Conservation (phyloP, 2,797 vertebrate species). For the Adelosebastes latens region DNA sequence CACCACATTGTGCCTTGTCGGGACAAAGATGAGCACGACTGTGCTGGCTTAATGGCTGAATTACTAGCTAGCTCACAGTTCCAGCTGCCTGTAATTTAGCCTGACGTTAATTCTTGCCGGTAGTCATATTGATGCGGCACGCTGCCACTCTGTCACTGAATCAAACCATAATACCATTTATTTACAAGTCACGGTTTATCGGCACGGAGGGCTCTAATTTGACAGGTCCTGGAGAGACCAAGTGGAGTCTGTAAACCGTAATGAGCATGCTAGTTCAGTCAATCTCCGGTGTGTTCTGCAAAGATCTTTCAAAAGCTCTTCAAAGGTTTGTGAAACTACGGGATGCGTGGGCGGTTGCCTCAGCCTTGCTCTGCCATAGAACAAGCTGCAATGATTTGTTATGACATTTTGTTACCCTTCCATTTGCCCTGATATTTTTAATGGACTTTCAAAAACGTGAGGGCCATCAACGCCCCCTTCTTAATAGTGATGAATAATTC, state of each 20-base stretch:
- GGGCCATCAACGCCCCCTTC: not conserved
- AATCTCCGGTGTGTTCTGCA: constrained; percentile 25
- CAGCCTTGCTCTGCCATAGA: not conserved
- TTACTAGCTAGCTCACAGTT: constrained; percentile 46
- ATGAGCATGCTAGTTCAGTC: constrained; percentile 46
- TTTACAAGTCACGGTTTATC: constrained; percentile 66
- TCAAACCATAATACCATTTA: constrained; percentile 62
- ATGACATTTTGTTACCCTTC: not conserved
- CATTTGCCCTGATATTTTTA: not conserved
- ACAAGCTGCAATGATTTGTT: not conserved
- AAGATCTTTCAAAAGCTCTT: constrained; percentile 39
- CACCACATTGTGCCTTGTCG: not conserved
- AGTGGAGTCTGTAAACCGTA: constrained; percentile 32
- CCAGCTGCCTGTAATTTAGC: constrained; percentile 54
- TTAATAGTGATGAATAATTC: not conserved
- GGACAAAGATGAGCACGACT: constrained; percentile 21
- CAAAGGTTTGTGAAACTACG: constrained; percentile 14
- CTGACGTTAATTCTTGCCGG: constrained; percentile 61
- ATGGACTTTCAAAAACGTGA: constrained; percentile 1
- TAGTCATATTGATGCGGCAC: constrained; percentile 61
- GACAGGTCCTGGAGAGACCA: constrained; percentile 44
- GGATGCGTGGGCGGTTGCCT: not conserved
- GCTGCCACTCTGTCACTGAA: constrained; percentile 59
- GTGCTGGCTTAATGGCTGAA: constrained; percentile 29
- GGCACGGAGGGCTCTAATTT: constrained; percentile 40